Evolutionary conservation across 64 coral and sea anemone species (phyloP).

Genomic region (Catalaphyllia jardinei): DNA sequence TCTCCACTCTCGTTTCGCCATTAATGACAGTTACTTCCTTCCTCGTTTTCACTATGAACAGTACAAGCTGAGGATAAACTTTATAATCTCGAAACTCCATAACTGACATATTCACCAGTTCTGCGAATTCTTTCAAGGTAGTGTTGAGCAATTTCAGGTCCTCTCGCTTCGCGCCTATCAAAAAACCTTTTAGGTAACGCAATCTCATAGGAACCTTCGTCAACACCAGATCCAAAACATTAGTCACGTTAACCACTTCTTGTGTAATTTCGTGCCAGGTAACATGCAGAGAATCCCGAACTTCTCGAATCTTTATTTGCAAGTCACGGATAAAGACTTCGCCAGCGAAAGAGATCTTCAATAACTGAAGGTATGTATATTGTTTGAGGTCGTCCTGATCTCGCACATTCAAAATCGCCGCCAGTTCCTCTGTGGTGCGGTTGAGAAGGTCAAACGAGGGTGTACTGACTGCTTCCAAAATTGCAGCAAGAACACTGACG

Average conservation of each 20-base stretch:
- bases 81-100: neutral
- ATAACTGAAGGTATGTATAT: neutral
- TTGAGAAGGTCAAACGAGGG: constrained; percentile 6
- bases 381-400: neutral
- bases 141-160: neutral
- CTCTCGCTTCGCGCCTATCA: neutral
- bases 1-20: neutral
- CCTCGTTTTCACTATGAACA: neutral
- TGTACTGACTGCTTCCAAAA: neutral
- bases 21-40: neutral
- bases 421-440: constrained; percentile 3
- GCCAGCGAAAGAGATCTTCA: neutral
- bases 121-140: neutral
- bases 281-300: constrained; percentile 4
- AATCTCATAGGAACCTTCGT: neutral
- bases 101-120: neutral
- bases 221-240: neutral
- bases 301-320: neutral
- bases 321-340: neutral
- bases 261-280: neutral
- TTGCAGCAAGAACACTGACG: neutral
- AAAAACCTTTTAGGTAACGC: neutral
- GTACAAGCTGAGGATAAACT: neutral
- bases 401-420: neutral
- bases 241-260: neutral